Evolutionary conservation across 2,888 invertebrate genomes (phyloP), one percentile per base, ranked within the genome.

Genomic region (Corbicula japonica): DNA sequence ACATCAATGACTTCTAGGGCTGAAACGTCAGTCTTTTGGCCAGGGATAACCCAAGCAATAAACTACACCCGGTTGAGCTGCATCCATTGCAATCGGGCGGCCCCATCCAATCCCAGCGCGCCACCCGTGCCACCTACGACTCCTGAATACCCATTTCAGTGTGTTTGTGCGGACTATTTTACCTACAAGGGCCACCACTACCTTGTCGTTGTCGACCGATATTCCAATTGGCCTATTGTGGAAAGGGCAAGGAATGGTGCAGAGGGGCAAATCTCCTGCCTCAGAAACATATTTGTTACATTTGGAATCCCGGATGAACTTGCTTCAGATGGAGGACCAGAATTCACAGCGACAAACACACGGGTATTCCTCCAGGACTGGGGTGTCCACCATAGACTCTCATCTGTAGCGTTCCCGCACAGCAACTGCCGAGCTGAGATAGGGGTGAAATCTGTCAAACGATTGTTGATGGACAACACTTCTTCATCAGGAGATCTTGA

Each of bases 401-500:
- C 88, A n/a, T 89, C 86, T 1, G 87, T 89, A 0, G 85, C 86
- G 6, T 88, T 82, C 56, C 85, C 85, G 2, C 87, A 87, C 73
- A 87, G 85, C 65, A 89, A 89, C 66, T 87, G n/a, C n/a, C n/a
- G n/a, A n/a, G n/a, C n/a, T n/a, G n/a, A n/a, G n/a, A n/a, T n/a
- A n/a, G n/a, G n/a, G n/a, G n/a, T n/a, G n/a, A n/a, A n/a, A n/a
- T n/a, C n/a, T n/a, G n/a, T n/a, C n/a, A n/a, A n/a, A n/a, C n/a
- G n/a, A n/a, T n/a, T n/a, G n/a, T n/a, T n/a, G n/a, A n/a, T n/a
- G n/a, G n/a, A n/a, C n/a, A n/a, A n/a, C n/a, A n/a, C n/a, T n/a
- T n/a, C n/a, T n/a, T n/a, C n/a, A n/a, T n/a, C n/a, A n/a, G n/a
- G n/a, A n/a, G n/a, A n/a, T n/a, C n/a, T n/a, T n/a, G n/a, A n/a